A percentile compares a stretch with the other conserved stretches of the same genome.
These are phyloP conservation scores for Rhinogobius similis DNA, from an alignment of 2,113 vertebrate species.

Conservation along the genomic window DNA sequence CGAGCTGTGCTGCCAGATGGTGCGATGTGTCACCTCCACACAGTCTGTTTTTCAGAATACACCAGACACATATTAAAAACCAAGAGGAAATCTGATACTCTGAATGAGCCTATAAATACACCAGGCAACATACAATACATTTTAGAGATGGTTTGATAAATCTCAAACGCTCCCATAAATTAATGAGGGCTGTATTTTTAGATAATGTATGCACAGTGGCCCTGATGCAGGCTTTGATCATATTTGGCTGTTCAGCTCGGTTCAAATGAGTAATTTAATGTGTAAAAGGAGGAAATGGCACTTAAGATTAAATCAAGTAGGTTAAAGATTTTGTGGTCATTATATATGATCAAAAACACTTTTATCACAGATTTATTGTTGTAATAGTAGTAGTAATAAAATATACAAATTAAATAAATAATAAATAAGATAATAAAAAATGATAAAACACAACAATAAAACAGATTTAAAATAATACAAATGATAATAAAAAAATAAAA, in stretches of 20 bases:
- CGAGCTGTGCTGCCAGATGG: conserved; percentile 22
- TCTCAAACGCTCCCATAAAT: conserved; percentile 1
- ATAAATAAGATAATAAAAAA: no score
- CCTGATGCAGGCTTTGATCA: conserved; percentile 48
- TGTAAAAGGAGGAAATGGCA: not conserved
- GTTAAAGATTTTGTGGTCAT: not conserved
- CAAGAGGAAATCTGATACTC: conserved; percentile 1
- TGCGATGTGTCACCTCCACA: conserved; percentile 5
- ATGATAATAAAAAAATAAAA: no score
- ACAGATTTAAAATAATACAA: no score
- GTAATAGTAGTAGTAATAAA: no score
- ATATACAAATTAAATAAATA: no score
- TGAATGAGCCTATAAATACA: not conserved
- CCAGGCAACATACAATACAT: not conserved
- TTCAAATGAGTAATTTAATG: conserved; percentile 10
- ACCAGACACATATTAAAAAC: conserved; percentile 21
- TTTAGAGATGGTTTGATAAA: not conserved
- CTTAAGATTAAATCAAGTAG: not conserved
- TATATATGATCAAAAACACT: not conserved
- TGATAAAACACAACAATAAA: no score
- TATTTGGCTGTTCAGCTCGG: conserved; percentile 22
- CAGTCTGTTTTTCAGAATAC: conserved; percentile 21
- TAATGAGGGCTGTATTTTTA: conserved; percentile 27
- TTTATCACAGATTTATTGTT: no score
- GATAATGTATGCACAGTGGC: conserved; percentile 21